Conservation (phyloP, 2,113 vertebrate genomes). For the Propithecus coquereli region DNA sequence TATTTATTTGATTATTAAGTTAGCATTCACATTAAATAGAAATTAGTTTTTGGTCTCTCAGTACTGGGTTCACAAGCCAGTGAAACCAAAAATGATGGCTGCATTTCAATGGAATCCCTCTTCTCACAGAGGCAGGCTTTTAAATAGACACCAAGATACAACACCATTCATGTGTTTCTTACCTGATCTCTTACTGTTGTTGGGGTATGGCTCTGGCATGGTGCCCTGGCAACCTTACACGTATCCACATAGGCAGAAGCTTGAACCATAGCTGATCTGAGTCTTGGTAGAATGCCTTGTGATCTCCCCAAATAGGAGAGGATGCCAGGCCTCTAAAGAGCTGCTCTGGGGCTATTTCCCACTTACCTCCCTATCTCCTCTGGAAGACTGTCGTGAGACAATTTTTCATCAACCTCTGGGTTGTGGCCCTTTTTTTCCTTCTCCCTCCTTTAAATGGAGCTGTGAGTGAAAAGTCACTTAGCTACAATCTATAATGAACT, state of each 20-base stretch:
- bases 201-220: background rate
- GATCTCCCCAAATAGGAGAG: background rate
- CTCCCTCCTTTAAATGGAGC: background rate
- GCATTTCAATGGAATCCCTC: background rate
- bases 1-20: conserved; percentile 80
- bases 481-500: background rate
- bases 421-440: background rate
- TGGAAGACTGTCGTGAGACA: background rate
- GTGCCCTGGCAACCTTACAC: background rate
- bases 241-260: background rate
- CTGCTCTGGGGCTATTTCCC: background rate
- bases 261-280: background rate
- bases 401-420: background rate
- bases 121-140: background rate
- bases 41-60: conserved; percentile 55
- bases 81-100: background rate
- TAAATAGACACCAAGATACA: background rate
- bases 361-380: background rate
- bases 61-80: background rate
- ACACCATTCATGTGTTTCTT: background rate
- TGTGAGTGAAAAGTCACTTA: background rate
- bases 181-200: background rate
- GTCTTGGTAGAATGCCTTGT: background rate
- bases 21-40: conserved; percentile 74
- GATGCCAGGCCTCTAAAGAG: background rate